Evolutionary conservation across 2,113 vertebrate species (phyloP), one percentile per base, ranked within the genome.

Genomic region (Plecturocebus donacophilus): DNA sequence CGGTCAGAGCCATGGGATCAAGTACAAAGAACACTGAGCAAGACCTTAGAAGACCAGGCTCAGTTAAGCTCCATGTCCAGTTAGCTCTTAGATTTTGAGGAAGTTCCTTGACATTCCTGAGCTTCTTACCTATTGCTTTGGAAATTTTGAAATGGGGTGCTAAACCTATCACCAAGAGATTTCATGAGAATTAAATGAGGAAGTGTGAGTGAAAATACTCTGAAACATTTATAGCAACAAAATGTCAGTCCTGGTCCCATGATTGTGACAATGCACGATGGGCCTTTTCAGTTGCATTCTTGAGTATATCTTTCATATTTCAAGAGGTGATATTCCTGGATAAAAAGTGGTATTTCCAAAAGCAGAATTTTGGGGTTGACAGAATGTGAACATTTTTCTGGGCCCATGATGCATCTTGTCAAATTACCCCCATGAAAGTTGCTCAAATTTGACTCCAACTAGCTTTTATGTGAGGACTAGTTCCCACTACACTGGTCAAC

Each of bases 151-250:
- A 82, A 35, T 70, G 76, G 10, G 42, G 40, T 47, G 45, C 54
- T 49, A 79, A 84, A 23, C 11, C 40, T 45, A 45, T 42, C 5
- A 56, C 27, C 3, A 70, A 82, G 47, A 70, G 49, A 38, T 82
- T 70, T 58, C 23, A 23, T 76, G 35, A 76, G 17, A 82, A 80
- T 86, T 42, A 85, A 81, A 54, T 77, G 58, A 93, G 76, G 70
- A 91, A 64, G 52, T 21, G 6, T 20, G 42, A 77, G 6, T 6
- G n/a, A 92, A 81, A 75, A 68, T 38, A 38, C 40, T 80, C n/a
- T 17, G 21, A 75, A 84, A 35, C 16, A 49, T 66, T 83, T 80
- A 14, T 49, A 45, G 13, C 27, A 66, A 30, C 35, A 85, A 61
- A 84, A 47, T 20, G 5, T 14, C 17, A n/a, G 76, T 35, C 61